These are phyloP conservation scores for Geophilus truncorum DNA, from an alignment of 2,888 invertebrate species.

Conservation along the genomic window DNA sequence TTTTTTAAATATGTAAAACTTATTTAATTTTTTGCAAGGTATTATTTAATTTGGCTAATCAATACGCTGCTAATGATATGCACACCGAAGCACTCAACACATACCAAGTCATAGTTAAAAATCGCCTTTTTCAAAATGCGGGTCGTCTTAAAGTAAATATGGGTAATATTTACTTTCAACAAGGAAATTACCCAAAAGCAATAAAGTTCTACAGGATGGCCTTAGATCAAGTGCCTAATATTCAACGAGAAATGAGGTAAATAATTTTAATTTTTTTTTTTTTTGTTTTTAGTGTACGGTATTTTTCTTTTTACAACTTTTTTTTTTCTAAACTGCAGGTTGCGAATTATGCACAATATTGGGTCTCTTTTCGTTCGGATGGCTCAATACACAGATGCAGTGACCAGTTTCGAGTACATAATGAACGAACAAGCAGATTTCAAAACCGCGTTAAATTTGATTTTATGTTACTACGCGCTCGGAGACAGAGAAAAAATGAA, in stretches of 20 bases:
- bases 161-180: conserved; percentile 95
- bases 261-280: neutral
- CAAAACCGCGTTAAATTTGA: conserved; percentile 79
- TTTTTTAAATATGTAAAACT: neutral
- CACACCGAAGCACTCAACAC: conserved; percentile 93
- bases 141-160: conserved; percentile 93
- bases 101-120: conserved; percentile 88
- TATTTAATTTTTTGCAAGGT: conserved; percentile 58
- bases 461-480: conserved; percentile 80
- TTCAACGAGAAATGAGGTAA: conserved; percentile 83
- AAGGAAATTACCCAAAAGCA: conserved; percentile 85
- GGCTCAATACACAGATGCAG: conserved; percentile 94
- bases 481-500: conserved; percentile 91
- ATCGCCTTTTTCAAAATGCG: conserved; percentile 88
- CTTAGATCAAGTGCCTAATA: conserved; percentile 85
- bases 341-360: conserved; percentile 97
- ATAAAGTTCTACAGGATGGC: conserved; percentile 98
- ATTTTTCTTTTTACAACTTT: no score
- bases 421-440: conserved; percentile 93
- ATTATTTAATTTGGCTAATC: conserved; percentile 89
- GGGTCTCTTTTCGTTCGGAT: conserved; percentile 89
- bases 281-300: no score
- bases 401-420: conserved; percentile 94
- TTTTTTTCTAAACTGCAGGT: conserved; percentile 53
- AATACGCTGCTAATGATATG: conserved; percentile 91